These are phyloP conservation scores for Gulo gulo DNA, from an alignment of 2,113 vertebrate species.

Conservation along the genomic window DNA sequence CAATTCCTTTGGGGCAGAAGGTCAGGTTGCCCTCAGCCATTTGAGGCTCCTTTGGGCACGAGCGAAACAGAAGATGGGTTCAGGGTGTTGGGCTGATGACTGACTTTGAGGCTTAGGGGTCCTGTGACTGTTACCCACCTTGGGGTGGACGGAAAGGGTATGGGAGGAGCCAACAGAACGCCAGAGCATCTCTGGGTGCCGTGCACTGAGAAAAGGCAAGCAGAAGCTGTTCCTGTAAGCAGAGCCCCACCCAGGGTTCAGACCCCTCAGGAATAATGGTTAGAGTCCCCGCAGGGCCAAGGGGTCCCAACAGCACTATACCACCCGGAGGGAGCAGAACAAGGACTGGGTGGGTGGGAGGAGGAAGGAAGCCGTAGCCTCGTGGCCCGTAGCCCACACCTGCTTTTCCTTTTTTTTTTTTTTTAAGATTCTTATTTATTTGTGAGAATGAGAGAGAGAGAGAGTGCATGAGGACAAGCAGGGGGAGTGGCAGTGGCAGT, in stretches of 20 bases:
- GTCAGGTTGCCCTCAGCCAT: not conserved
- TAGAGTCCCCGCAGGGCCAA: not conserved
- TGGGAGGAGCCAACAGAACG: not conserved
- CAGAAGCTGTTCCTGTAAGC: not conserved
- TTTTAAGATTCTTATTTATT: no score
- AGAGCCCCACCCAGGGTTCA: not conserved
- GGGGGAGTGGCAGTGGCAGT: no score
- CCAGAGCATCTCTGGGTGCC: not conserved
- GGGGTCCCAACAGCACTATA: no score
- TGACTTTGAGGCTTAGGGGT: not conserved
- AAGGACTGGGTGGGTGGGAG: accelerated
- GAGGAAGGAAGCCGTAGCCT: not conserved
- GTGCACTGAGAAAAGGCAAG: not conserved
- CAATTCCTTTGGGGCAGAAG: not conserved
- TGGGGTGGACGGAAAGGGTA: no score
- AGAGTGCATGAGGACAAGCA: no score
- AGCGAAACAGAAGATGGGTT: not conserved
- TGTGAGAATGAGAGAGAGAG: no score
- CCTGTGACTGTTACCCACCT: not conserved
- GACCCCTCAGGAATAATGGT: not conserved
- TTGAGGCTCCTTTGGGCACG: not conserved
- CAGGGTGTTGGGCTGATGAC: not conserved
- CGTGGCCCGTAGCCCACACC: not conserved
- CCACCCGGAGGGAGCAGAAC: not conserved
- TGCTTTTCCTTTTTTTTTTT: not conserved